phyloP scores from a whole-genome alignment of 1,140 invertebrate genomes.

The Bombus sibiricus region DNA sequence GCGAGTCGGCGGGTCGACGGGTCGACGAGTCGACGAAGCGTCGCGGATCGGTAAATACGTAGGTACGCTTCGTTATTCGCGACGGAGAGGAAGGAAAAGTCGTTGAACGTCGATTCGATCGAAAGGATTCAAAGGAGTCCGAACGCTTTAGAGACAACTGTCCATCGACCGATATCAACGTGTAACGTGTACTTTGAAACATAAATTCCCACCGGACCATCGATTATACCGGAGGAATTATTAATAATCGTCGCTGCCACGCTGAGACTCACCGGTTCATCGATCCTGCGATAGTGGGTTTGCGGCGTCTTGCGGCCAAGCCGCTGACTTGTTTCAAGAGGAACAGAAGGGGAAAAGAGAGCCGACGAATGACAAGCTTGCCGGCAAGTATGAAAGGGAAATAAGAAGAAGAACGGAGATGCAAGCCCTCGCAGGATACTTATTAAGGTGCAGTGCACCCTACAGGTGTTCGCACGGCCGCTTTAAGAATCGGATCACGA shows the following conservation, averaged over 20 bases:
- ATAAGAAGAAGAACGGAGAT: constrained; percentile 44
- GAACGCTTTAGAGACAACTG: constrained; percentile 12
- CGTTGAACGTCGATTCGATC: neutral
- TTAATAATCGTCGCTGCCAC: constrained; percentile 62
- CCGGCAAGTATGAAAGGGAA: constrained; percentile 31
- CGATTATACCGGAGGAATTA: constrained; percentile 59
- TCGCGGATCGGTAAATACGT: neutral
- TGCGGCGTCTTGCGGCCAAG: neutral
- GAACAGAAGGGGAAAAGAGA: neutral
- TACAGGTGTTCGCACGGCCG: constrained; percentile 58
- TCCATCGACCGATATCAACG: constrained; percentile 30
- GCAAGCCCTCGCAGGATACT: constrained; percentile 56
- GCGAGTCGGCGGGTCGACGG: too few relatives aligned
- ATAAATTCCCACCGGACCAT: constrained; percentile 49
- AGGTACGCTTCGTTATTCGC: neutral
- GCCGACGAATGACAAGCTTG: constrained; percentile 56
- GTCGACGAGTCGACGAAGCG: too few relatives aligned
- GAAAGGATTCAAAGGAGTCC: neutral
- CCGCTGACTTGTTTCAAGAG: constrained; percentile 38
- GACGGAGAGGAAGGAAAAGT: neutral
- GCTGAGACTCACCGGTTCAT: constrained; percentile 39
- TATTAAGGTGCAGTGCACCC: constrained; percentile 66
- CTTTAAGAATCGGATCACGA: constrained; percentile 39
- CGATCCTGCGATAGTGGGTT: constrained; percentile 59
- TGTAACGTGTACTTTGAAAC: constrained; percentile 25